Percentiles rank a stretch among this genome's conserved stretches.
Evolutionary conservation across 2,888 invertebrate species (phyloP).

Genomic region (Uloborus plumipes): DNA sequence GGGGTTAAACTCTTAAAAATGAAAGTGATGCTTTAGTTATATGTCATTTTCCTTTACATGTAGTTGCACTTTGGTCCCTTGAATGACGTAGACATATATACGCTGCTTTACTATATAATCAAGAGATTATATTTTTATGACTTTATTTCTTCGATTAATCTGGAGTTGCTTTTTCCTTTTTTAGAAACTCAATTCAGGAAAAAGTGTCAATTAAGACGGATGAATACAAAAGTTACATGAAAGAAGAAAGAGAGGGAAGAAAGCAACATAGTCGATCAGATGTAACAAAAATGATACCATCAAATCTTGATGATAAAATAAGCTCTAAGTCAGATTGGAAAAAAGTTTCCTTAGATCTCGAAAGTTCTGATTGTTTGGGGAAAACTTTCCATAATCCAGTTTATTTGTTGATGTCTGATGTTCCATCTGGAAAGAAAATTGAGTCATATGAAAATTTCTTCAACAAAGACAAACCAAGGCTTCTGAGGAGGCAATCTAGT

Average conservation of each 20-base stretch:
- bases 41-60: no score
- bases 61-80: no score
- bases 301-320: constrained; percentile 32
- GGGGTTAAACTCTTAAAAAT: no score
- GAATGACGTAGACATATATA: no score
- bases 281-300: constrained; percentile 64
- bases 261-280: constrained; percentile 64
- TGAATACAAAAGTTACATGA: constrained; percentile 29
- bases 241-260: constrained; percentile 45
- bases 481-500: constrained; percentile 36
- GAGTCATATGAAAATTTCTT: constrained; percentile 54
- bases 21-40: no score
- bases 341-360: constrained; percentile 28
- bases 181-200: constrained; percentile 26
- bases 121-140: neutral
- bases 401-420: constrained; percentile 64
- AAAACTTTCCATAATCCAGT: constrained; percentile 58
- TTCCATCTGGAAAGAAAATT: constrained; percentile 52
- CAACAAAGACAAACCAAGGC: constrained; percentile 30
- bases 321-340: constrained; percentile 36
- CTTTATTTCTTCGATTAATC: neutral
- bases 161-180: neutral
- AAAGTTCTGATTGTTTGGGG: constrained; percentile 28
- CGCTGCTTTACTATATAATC: neutral
- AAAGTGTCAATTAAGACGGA: constrained; percentile 11